phyloP scores from a whole-genome alignment of 1,140 invertebrate species.

The Diorhabda sublineata region DNA sequence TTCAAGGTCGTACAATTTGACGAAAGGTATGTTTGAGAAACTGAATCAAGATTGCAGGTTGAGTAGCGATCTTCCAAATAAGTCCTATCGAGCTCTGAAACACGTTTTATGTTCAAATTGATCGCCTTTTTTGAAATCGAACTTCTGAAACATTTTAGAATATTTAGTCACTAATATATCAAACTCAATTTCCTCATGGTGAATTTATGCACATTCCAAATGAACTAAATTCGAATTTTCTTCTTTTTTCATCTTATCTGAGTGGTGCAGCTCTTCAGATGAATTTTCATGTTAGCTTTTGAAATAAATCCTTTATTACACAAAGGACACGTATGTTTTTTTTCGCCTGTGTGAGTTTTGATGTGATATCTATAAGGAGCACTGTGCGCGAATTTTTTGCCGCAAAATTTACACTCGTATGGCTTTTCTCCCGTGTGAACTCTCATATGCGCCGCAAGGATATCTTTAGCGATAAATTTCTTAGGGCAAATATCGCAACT shows the following conservation, averaged over 20 bases:
- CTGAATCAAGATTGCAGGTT: no score
- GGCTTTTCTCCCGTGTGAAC: constrained; percentile 78
- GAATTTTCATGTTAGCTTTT: constrained; percentile 35
- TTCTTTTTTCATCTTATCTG: not conserved
- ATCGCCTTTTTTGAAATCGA: no score
- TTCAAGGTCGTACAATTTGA: no score
- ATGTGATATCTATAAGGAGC: constrained; percentile 26
- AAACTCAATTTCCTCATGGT: no score
- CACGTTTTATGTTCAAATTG: no score
- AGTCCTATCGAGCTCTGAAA: no score
- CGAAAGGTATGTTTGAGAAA: no score
- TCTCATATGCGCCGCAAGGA: constrained; percentile 59
- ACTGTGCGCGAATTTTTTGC: constrained; percentile 69
- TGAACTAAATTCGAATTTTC: not conserved
- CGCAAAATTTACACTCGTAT: constrained; percentile 71
- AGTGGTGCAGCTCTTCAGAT: constrained; percentile 11
- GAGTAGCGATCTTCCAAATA: no score
- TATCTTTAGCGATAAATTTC: constrained; percentile 14
- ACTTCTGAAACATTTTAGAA: no score
- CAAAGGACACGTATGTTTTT: constrained; percentile 6
- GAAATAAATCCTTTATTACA: constrained; percentile 15
- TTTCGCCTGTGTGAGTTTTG: constrained; percentile 22
- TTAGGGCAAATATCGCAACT: constrained; percentile 24
- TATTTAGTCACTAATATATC: no score
- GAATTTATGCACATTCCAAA: no score